A percentile compares a stretch with the other conserved stretches of the same genome.
Evolutionary conservation across 2,113 vertebrate species (phyloP).

Genomic region (Pyxicephalus adspersus): DNA sequence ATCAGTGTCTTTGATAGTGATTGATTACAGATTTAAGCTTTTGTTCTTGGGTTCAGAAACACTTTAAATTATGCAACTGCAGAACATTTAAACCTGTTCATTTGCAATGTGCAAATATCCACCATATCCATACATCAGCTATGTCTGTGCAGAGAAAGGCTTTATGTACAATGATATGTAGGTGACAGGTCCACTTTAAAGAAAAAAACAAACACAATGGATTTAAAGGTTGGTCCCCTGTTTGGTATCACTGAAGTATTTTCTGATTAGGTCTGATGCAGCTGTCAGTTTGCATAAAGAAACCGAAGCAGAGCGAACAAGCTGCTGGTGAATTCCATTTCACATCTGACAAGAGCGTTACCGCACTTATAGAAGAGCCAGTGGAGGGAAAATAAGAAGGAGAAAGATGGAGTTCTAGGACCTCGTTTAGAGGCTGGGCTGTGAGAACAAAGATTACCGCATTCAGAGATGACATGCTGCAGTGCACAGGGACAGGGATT

Average conservation of each 20-base stretch:
- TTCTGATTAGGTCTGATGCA: conserved; percentile 21
- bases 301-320: conserved; percentile 4
- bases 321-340: conserved; percentile 11
- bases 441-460: background rate
- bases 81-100: too few relatives aligned
- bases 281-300: conserved; percentile 18
- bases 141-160: too few relatives aligned
- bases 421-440: background rate
- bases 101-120: too few relatives aligned
- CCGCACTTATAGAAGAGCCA: background rate
- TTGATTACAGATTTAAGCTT: too few relatives aligned
- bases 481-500: background rate
- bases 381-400: background rate
- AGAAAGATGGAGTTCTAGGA: background rate
- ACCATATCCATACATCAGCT: too few relatives aligned
- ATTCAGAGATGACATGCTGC: background rate
- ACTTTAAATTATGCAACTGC: too few relatives aligned
- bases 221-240: background rate
- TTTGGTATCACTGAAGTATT: background rate
- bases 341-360: conserved; percentile 6
- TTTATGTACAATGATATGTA: too few relatives aligned
- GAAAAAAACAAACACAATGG: too few relatives aligned
- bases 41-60: too few relatives aligned
- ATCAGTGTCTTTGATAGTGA: too few relatives aligned
- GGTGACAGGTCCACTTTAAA: too few relatives aligned